Base-by-base conservation (phyloP, 2,888 invertebrate genomes). In the Plagodis pulveraria region DNA sequence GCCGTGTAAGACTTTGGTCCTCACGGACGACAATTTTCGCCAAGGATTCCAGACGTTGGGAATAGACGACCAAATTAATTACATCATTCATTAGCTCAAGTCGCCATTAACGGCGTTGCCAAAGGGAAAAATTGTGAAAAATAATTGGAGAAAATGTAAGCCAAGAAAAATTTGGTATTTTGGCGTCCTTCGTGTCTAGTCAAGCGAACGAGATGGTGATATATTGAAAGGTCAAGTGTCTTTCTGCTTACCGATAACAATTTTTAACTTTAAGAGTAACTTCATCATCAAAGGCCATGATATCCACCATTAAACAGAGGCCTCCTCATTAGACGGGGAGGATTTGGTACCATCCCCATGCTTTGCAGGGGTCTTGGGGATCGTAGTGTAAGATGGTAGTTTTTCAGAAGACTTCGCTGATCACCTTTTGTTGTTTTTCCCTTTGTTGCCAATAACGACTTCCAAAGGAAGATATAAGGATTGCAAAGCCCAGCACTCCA, bases 41-140 rank as follows among this genome's bases (percentile, higher is more conserved):
- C 38, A 10, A 34, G 8, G 36, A 32, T 33, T 33, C 51, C 51
- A 52, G 48, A 52, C 51, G 43, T 32, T 22, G 46, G 34, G 22
- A 50, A 42, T 42, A 33, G 48, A 41, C 34, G 45, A 34, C 35
- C 22, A 54, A 54, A 59, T 54, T 54, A 59, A 59, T 59, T 59
- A 54, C 38, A 34, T 45, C 54, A 55, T 59, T 59, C 22, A 59
- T 54, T 59, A 59, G 49, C 45, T 47, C 42, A 46, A 58, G 54
- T 58, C 33, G 32, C 58, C 50, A 50, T 55, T 59, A 50, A 42
- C 54, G 43, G 50, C 42, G 50, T 59, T 54, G 46, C 54, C 50
- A 59, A 42, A 47, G 34, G 6, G 50, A 59, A 58, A 58, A 54
- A 54, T 47, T 56, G 33, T 12, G 43, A 22, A 43, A 51, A 55